Percentiles rank a stretch among this genome's conserved stretches.
These are phyloP conservation scores for Heteropelma amictum DNA, from an alignment of 2,888 invertebrate species.

Conservation along the genomic window DNA sequence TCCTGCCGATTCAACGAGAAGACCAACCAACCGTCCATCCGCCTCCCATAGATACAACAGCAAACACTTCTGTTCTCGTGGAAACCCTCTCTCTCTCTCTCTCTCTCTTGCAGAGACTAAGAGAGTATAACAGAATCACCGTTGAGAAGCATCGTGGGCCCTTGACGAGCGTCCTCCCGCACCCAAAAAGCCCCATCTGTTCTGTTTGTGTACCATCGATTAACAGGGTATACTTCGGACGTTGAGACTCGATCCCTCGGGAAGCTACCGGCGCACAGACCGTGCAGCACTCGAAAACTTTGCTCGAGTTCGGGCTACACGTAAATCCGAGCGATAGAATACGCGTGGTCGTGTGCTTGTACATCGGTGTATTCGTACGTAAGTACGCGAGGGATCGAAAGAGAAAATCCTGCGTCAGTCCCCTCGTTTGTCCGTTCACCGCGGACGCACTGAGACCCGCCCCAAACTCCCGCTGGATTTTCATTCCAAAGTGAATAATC, in stretches of 20 bases:
- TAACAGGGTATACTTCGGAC: slow-evolving; percentile 66
- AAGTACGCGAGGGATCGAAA: too few relatives aligned
- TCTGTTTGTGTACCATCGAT: slow-evolving; percentile 73
- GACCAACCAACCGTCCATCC: slow-evolving; percentile 29
- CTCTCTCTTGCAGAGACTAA: slow-evolving; percentile 21
- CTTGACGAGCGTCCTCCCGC: slow-evolving; percentile 33
- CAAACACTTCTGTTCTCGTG: slow-evolving; percentile 20
- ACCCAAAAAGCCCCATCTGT: slow-evolving; percentile 30
- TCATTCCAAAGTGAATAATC: background rate
- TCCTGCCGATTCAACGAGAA: slow-evolving; percentile 61
- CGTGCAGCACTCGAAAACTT: slow-evolving; percentile 35
- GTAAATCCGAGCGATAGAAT: too few relatives aligned
- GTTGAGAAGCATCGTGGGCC: slow-evolving; percentile 29
- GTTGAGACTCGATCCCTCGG: slow-evolving; percentile 44
- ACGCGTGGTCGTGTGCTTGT: too few relatives aligned
- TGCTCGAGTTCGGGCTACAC: background rate
- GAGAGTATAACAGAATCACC: slow-evolving; percentile 17
- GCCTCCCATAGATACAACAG: background rate
- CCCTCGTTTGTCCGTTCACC: background rate
- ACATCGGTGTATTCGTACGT: too few relatives aligned
- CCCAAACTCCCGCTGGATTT: background rate
- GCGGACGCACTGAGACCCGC: background rate
- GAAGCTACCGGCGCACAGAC: slow-evolving; percentile 5
- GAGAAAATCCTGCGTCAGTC: background rate
- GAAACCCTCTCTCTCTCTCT: too few relatives aligned